These are phyloP conservation scores for Lepidocyrtoides sp. DNA, from an alignment of 2,888 invertebrate species.

Conservation along the genomic window DNA sequence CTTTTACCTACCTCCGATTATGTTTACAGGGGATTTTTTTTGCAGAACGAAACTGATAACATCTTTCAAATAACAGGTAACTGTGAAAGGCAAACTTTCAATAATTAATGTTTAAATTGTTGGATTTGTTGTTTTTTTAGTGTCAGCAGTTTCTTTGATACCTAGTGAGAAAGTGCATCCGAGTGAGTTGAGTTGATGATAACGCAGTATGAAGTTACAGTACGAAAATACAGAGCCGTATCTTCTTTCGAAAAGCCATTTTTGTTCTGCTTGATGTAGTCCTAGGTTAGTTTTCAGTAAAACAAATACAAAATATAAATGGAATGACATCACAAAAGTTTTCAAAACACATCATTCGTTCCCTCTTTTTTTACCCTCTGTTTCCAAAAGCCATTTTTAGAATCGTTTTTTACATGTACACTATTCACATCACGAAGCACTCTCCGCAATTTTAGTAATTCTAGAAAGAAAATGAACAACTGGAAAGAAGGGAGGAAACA, in stretches of 20 bases:
- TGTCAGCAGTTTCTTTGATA: too few species aligned
- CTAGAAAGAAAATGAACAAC: background rate
- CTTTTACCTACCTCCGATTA: slow-evolving; percentile 6
- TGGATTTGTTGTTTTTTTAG: too few species aligned
- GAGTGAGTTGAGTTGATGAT: too few species aligned
- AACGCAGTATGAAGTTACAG: too few species aligned
- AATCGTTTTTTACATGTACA: background rate
- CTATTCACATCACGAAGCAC: background rate
- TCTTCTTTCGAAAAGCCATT: background rate
- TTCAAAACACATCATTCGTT: background rate
- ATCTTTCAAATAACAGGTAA: background rate
- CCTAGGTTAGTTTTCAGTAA: slow-evolving; percentile 14
- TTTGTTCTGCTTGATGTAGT: background rate
- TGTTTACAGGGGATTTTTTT: background rate
- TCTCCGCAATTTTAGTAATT: too few species aligned
- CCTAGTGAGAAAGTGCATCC: too few species aligned
- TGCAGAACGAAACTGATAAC: background rate
- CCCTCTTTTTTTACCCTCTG: background rate
- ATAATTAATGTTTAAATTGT: too few species aligned
- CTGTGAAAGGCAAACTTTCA: too few species aligned
- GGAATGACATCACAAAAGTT: background rate
- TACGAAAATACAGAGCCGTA: background rate
- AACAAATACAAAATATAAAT: background rate
- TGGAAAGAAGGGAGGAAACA: slow-evolving; percentile 77
- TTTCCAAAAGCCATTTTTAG: background rate